Evolutionary conservation across 2,113 vertebrate genomes (phyloP).

Genomic region (Dolichotis patagonum): DNA sequence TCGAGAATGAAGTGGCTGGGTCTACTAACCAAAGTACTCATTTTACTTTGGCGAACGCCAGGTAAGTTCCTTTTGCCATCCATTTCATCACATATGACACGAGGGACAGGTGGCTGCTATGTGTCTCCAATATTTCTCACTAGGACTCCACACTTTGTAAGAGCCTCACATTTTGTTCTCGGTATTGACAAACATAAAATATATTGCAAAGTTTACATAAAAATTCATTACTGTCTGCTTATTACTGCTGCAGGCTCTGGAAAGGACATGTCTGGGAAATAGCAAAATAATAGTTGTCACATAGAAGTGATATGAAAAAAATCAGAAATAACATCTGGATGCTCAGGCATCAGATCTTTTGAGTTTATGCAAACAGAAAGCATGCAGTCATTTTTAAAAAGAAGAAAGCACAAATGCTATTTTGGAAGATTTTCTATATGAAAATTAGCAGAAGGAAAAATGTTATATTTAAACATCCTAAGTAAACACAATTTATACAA

Average conservation of each 20-base stretch:
- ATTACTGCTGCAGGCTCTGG: conserved; percentile 36
- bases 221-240: conserved; percentile 55
- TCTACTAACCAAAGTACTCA: not conserved
- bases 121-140: not conserved
- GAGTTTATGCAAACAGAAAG: conserved; percentile 48
- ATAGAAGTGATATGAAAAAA: conserved; percentile 9
- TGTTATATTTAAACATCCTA: conserved; percentile 47
- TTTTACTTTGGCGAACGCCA: not conserved
- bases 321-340: conserved; percentile 67
- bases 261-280: conserved; percentile 53
- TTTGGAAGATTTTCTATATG: conserved; percentile 58
- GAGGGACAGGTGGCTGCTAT: not conserved
- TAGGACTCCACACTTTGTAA: not conserved
- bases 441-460: conserved; percentile 58
- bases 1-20: not conserved
- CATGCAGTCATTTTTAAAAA: not conserved
- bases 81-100: not conserved
- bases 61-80: not conserved
- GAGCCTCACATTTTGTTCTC: not conserved
- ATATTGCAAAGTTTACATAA: not conserved
- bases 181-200: conserved; percentile 23
- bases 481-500: conserved; percentile 62
- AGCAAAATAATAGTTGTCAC: conserved; percentile 60
- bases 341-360: conserved; percentile 29
- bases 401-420: conserved; percentile 33